phyloP scores from a whole-genome alignment of 2,888 invertebrate genomes.

The Dicyrtoma fusca region DNA sequence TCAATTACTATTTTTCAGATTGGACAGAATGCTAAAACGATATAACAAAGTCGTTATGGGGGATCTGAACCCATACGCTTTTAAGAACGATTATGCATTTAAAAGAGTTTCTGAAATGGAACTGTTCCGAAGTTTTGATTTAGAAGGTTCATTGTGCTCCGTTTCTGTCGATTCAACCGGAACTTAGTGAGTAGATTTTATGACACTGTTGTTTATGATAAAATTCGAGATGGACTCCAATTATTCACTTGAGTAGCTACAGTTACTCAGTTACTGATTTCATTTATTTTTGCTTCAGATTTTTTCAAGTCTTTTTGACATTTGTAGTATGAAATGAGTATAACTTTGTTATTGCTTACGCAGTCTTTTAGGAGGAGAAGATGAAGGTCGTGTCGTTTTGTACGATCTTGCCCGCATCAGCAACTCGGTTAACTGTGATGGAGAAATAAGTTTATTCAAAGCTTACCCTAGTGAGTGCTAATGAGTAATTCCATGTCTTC shows the following conservation, averaged over 20 bases:
- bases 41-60: conserved; percentile 21
- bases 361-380: conserved; percentile 33
- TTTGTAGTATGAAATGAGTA: too few species aligned
- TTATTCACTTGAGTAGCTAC: not conserved
- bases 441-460: conserved; percentile 25
- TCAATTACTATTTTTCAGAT: too few species aligned
- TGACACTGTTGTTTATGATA: too few species aligned
- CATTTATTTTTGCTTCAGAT: too few species aligned
- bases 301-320: too few species aligned
- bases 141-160: conserved; percentile 14
- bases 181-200: conserved; percentile 26
- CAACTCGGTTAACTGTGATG: conserved; percentile 31
- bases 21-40: conserved; percentile 14
- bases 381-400: conserved; percentile 29
- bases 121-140: conserved; percentile 14
- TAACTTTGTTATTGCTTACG: not conserved
- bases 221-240: too few species aligned
- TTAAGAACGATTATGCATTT: conserved; percentile 17
- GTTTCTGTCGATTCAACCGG: conserved; percentile 28
- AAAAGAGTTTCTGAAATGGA: conserved; percentile 22
- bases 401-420: conserved; percentile 35
- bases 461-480: conserved; percentile 27
- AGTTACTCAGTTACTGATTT: too few species aligned
- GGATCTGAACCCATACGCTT: conserved; percentile 3
- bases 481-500: too few species aligned